Percentiles rank a stretch among this genome's conserved stretches.
These are phyloP conservation scores for Chelidonichthys spinosus DNA, from an alignment of 2,797 vertebrate genomes.

Conservation along the genomic window DNA sequence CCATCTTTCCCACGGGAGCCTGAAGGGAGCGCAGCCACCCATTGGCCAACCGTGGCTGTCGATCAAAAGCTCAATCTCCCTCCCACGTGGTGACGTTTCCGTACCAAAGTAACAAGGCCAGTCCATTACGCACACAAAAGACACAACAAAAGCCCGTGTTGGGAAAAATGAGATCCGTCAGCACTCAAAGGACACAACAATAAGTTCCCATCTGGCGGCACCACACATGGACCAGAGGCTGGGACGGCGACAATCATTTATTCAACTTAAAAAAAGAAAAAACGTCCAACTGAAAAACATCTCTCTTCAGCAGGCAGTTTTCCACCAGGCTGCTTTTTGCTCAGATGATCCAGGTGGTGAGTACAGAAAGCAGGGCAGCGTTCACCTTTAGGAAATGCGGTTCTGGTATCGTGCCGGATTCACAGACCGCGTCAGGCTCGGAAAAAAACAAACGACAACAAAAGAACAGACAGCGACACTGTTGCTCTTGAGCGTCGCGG, in stretches of 20 bases:
- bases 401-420: conserved; percentile 43
- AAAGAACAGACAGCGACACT: conserved; percentile 29
- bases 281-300: conserved; percentile 15
- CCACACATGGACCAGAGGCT: conserved; percentile 60
- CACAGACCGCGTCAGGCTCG: conserved; percentile 33
- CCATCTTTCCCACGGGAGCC: conserved; percentile 56
- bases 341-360: conserved; percentile 81
- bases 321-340: conserved; percentile 68
- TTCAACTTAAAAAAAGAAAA: conserved; percentile 40
- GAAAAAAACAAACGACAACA: neutral
- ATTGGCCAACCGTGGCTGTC: conserved; percentile 68
- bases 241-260: conserved; percentile 56
- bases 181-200: conserved; percentile 62
- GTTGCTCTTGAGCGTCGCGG: conserved; percentile 59
- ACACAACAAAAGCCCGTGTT: conserved; percentile 84
- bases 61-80: conserved; percentile 57
- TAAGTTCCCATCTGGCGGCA: conserved; percentile 64
- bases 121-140: conserved; percentile 84
- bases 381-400: conserved; percentile 15
- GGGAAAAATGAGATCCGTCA: conserved; percentile 75
- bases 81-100: conserved; percentile 80
- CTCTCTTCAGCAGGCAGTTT: conserved; percentile 42
- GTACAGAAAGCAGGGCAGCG: conserved; percentile 57
- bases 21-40: conserved; percentile 52
- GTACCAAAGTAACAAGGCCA: conserved; percentile 81